Percentiles rank a stretch among this genome's conserved stretches.
Conservation (phyloP, 2,888 invertebrate genomes). For the Frankliniella intonsa region DNA sequence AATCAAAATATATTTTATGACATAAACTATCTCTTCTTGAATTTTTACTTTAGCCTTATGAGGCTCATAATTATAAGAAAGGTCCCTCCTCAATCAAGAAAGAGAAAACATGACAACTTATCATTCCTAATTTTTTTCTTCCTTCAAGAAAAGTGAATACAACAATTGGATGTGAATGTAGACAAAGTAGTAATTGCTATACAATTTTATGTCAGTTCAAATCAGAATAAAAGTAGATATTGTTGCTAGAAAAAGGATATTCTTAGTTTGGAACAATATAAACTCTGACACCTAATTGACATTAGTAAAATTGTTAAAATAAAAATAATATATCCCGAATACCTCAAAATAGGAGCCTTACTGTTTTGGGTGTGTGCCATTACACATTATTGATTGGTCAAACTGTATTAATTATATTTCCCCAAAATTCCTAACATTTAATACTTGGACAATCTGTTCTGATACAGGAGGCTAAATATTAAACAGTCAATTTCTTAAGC, state of each 20-base stretch:
- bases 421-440: background rate
- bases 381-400: background rate
- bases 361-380: background rate
- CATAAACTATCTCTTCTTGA: too few species aligned
- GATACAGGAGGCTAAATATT: background rate
- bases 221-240: background rate
- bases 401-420: background rate
- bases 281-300: background rate
- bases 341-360: background rate
- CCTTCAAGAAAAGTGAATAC: too few species aligned
- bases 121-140: too few species aligned
- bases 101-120: too few species aligned
- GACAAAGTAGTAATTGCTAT: background rate
- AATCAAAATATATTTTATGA: too few species aligned
- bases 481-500: background rate
- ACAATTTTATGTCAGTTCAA: conserved; percentile 6
- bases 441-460: background rate
- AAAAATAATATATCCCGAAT: background rate
- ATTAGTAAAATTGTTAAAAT: background rate
- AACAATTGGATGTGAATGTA: too few species aligned
- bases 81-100: too few species aligned
- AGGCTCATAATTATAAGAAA: too few species aligned
- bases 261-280: too few species aligned
- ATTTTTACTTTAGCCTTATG: too few species aligned
- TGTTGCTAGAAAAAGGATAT: too few species aligned